Conservation (phyloP, 2,797 vertebrate genomes). For the Silurus aristotelis region DNA sequence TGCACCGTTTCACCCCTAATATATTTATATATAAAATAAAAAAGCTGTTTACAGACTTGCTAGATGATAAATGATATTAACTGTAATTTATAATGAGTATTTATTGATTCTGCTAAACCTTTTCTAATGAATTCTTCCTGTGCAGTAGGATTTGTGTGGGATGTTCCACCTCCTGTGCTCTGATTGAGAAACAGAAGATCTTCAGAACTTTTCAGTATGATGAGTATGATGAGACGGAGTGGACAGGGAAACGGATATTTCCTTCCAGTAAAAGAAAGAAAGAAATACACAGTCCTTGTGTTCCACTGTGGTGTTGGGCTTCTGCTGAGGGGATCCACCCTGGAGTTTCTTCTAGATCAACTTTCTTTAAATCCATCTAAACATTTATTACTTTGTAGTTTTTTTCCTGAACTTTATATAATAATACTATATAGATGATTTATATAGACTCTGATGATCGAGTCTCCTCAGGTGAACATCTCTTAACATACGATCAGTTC, state of each 20-base stretch:
- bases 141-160: background rate
- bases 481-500: too few species aligned
- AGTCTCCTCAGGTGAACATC: too few species aligned
- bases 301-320: background rate
- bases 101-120: background rate
- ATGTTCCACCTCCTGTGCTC: background rate
- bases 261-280: background rate
- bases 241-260: background rate
- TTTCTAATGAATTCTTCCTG: background rate
- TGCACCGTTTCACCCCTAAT: too few species aligned
- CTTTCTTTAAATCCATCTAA: too few species aligned
- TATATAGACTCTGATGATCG: too few species aligned
- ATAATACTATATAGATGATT: too few species aligned
- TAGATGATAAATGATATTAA: background rate
- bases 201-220: background rate
- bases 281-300: background rate
- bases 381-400: too few species aligned
- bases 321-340: background rate
- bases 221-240: background rate
- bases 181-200: background rate
- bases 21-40: too few species aligned
- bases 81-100: background rate
- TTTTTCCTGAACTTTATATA: too few species aligned
- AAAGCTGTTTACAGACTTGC: background rate
- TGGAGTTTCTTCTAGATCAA: background rate